Evolutionary conservation across 2,797 vertebrate species (phyloP).

Genomic region (Phaenicophaeus curvirostris): DNA sequence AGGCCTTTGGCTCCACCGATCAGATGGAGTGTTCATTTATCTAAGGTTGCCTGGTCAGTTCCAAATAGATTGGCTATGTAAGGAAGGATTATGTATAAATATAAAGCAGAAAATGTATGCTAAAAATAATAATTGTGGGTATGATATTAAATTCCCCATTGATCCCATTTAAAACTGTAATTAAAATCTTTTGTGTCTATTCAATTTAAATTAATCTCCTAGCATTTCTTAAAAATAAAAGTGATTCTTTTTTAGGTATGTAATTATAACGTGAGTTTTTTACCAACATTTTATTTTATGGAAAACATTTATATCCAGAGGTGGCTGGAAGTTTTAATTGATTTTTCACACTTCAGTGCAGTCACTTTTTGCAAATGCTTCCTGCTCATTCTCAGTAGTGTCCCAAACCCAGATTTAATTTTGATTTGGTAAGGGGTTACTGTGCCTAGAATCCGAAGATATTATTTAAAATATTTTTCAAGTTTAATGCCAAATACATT

Average conservation of each 20-base stretch:
- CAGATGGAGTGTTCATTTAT: not conserved
- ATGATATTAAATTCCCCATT: not conserved
- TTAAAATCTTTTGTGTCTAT: not conserved
- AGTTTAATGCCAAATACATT: not conserved
- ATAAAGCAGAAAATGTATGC: not conserved
- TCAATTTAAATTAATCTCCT: not conserved
- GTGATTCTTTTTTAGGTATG: not conserved
- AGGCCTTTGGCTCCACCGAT: not conserved
- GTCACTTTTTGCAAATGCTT: slow-evolving; percentile 13
- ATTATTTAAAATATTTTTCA: not conserved
- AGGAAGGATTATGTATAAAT: not conserved
- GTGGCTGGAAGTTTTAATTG: slow-evolving; percentile 55
- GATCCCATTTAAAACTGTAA: not conserved
- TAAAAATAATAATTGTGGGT: not conserved
- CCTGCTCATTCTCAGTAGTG: not conserved
- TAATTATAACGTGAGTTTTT: not conserved
- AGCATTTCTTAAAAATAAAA: not conserved
- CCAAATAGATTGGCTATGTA: not conserved
- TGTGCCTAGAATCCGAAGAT: slow-evolving; percentile 35
- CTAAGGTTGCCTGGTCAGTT: not conserved
- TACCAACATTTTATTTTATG: not conserved
- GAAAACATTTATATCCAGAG: not conserved
- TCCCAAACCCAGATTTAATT: slow-evolving; percentile 53
- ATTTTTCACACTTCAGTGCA: slow-evolving; percentile 58
- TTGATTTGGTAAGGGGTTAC: not conserved